phyloP scores from a whole-genome alignment of 2,888 invertebrate genomes.

The Eudasyphora cyanicolor region DNA sequence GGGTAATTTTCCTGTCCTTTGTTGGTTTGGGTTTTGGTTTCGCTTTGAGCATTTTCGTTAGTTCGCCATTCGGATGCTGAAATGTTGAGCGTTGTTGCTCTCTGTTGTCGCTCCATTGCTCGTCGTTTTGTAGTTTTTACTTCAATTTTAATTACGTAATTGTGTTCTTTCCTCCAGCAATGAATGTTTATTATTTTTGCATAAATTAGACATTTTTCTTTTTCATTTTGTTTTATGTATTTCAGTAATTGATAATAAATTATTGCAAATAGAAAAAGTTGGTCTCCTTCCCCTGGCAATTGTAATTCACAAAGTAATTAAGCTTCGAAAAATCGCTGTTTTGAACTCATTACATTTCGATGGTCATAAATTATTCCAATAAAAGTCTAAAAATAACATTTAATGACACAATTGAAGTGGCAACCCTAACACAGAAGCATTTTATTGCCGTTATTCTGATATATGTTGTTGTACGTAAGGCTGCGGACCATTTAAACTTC shows the following conservation, averaged over 20 bases:
- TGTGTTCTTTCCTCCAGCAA: constrained; percentile 29
- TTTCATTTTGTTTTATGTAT: constrained; percentile 30
- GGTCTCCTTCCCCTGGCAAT: neutral
- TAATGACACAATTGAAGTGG: neutral
- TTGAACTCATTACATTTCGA: constrained; percentile 16
- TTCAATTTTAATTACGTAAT: constrained; percentile 18
- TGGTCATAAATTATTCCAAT: constrained; percentile 12
- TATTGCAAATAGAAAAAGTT: constrained; percentile 41
- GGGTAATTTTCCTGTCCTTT: neutral
- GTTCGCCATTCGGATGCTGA: neutral
- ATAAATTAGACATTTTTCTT: constrained; percentile 40
- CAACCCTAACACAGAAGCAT: neutral
- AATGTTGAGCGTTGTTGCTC: neutral
- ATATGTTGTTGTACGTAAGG: too few relatives aligned
- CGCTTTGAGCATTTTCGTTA: neutral
- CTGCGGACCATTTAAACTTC: too few relatives aligned
- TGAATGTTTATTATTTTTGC: constrained; percentile 41
- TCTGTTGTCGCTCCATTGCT: neutral
- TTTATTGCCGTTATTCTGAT: neutral
- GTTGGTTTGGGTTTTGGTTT: neutral
- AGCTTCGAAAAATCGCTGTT: neutral
- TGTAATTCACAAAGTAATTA: constrained; percentile 7
- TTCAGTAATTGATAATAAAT: constrained; percentile 45
- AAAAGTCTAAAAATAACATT: neutral
- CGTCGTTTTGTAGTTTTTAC: constrained; percentile 17